A percentile compares a stretch with the other conserved stretches of the same genome.
Evolutionary conservation across 30 jellyfish, hydroid and myxozoan species (phyloP).

Genomic region (Turritopsis rubra): DNA sequence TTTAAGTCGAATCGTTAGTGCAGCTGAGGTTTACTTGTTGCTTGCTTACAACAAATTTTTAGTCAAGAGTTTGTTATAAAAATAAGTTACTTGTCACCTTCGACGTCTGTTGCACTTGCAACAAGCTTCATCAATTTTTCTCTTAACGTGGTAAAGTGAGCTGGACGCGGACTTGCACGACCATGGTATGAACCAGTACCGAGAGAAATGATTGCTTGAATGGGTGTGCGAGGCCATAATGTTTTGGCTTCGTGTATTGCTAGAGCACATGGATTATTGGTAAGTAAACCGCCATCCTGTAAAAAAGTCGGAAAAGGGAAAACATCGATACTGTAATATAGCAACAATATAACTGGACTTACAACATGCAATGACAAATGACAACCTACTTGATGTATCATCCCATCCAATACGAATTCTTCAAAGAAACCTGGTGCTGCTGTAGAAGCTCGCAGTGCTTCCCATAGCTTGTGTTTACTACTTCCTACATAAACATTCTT

Average conservation of each 20-base stretch:
- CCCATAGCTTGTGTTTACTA: conserved; percentile 64
- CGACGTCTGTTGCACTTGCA: conserved; percentile 89
- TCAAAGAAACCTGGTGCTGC: conserved; percentile 84
- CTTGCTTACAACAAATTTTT: too few relatives aligned
- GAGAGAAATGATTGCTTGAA: conserved; percentile 66
- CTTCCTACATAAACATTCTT: conserved; percentile 46
- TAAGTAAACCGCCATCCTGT: conserved; percentile 84
- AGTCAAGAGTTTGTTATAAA: too few relatives aligned
- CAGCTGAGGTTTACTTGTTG: too few relatives aligned
- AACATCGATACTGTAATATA: too few relatives aligned
- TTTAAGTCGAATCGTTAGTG: too few relatives aligned
- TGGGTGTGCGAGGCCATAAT: conserved; percentile 77
- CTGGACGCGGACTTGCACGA: conserved; percentile 73
- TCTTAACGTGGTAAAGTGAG: conserved; percentile 41
- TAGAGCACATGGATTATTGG: conserved; percentile 80
- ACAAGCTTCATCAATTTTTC: conserved; percentile 67
- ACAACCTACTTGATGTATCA: conserved; percentile 49
- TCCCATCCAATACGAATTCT: conserved; percentile 54
- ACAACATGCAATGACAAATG: not conserved
- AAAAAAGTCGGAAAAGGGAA: not conserved
- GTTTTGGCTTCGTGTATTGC: conserved; percentile 74
- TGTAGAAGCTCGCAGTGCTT: conserved; percentile 65
- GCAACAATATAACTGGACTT: not conserved
- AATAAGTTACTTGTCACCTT: too few relatives aligned
- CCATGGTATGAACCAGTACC: conserved; percentile 92